Conservation (phyloP, 2,797 vertebrate species). For the Myoxocephalus aenaeus region DNA sequence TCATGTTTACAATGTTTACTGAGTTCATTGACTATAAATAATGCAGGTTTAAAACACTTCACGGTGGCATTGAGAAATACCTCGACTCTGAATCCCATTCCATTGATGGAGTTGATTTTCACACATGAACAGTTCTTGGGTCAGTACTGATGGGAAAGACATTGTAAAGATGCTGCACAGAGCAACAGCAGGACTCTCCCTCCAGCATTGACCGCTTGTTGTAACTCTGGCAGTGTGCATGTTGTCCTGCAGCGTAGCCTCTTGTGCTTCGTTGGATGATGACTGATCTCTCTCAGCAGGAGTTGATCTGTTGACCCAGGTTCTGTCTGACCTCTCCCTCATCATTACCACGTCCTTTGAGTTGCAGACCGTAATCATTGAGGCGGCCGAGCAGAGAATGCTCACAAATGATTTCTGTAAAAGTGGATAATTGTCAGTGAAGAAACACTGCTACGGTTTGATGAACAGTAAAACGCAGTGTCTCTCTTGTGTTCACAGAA, state of each 20-base stretch:
- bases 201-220: not conserved
- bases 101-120: no score
- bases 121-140: no score
- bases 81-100: no score
- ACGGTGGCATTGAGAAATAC: no score
- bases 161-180: not conserved
- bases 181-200: no score
- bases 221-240: not conserved
- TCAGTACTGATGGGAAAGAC: no score
- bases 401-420: not conserved
- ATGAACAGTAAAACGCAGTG: constrained; percentile 10
- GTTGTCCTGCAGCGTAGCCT: not conserved
- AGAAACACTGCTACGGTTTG: not conserved
- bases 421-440: not conserved
- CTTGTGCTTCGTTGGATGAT: not conserved
- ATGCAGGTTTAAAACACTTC: no score
- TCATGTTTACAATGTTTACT: no score
- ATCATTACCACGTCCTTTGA: not conserved
- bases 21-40: no score
- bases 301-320: not conserved
- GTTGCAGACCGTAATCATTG: not conserved
- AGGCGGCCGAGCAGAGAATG: not conserved
- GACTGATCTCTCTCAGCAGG: not conserved
- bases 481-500: constrained; percentile 80
- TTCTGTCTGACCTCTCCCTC: not conserved